phyloP scores from a whole-genome alignment of 1,140 invertebrate genomes.

The Daktulosphaira vitifoliae region DNA sequence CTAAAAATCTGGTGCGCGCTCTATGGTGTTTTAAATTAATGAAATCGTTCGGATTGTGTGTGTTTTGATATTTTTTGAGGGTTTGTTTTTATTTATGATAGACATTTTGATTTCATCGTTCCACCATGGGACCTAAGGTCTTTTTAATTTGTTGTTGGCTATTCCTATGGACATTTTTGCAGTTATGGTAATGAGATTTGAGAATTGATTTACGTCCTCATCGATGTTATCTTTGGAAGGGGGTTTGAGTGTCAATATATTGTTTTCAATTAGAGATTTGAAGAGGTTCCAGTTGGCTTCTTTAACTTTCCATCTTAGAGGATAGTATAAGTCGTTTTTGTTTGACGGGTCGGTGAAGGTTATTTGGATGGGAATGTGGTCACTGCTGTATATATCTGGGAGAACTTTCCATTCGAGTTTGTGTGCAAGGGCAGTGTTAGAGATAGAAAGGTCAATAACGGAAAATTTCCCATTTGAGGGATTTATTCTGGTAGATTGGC shows the following conservation, averaged over 20 bases:
- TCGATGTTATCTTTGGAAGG: not conserved
- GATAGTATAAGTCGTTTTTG: not conserved
- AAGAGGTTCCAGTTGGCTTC: not conserved
- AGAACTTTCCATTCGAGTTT: not conserved
- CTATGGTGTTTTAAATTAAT: not conserved
- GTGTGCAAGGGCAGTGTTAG: not conserved
- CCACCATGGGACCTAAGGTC: not conserved
- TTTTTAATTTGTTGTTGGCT: not conserved
- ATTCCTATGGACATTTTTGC: not conserved
- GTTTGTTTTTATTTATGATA: not conserved
- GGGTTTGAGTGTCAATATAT: not conserved
- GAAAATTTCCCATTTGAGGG: no score
- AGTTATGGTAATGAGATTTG: not conserved
- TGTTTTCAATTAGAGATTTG: not conserved
- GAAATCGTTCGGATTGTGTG: not conserved
- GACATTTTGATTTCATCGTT: no score
- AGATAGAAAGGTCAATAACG: not conserved
- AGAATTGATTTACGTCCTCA: not conserved
- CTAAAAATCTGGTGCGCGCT: slow-evolving; percentile 5
- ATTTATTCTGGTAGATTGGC: no score
- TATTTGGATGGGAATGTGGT: not conserved
- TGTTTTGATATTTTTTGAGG: not conserved
- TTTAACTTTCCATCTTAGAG: not conserved
- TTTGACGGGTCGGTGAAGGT: not conserved
- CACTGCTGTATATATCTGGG: not conserved